A percentile compares a stretch with the other conserved stretches of the same genome.
Conservation (phyloP, 2,888 invertebrate genomes). For the Periphyllus acericola region DNA sequence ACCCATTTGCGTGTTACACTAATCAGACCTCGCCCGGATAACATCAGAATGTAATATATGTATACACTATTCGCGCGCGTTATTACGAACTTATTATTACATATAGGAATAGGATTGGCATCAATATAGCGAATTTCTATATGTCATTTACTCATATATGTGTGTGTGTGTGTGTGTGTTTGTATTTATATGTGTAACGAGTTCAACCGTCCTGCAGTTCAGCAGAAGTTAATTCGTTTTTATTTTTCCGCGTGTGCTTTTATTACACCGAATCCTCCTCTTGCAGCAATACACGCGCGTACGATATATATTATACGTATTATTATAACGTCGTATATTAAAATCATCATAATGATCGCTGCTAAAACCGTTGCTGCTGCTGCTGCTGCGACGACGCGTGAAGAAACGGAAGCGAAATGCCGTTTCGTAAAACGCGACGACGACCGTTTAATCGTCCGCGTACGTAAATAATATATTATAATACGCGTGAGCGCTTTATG, state of each 20-base stretch:
- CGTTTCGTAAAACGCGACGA: not conserved
- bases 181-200: not conserved
- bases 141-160: not conserved
- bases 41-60: not conserved
- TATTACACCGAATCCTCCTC: not conserved
- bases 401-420: not conserved
- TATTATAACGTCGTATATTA: not conserved
- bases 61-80: not conserved
- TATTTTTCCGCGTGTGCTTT: not conserved
- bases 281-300: not conserved
- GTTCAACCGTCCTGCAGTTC: not conserved
- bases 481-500: not conserved
- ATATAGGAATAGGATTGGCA: not conserved
- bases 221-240: not conserved
- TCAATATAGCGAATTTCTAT: not conserved
- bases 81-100: not conserved
- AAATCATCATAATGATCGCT: not conserved
- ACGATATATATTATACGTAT: not conserved
- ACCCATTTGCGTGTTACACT: slow-evolving; percentile 54
- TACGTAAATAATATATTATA: not conserved
- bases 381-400: not conserved
- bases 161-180: too few species aligned
- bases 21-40: slow-evolving; percentile 50
- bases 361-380: not conserved
- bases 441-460: too few species aligned